Conservation (phyloP, 2,888 invertebrate genomes). For the Cantharis rufa region DNA sequence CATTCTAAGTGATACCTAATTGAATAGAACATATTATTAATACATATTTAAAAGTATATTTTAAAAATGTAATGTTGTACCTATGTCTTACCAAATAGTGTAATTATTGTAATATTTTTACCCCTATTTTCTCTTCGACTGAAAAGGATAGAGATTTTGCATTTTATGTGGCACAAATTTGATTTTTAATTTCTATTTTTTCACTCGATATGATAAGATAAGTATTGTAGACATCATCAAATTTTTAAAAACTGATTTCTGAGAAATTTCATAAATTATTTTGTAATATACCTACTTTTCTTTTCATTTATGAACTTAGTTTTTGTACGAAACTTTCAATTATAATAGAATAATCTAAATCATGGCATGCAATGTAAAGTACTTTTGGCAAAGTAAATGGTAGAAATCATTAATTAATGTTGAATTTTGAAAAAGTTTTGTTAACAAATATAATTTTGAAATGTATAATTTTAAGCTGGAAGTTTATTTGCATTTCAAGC, state of each 20-base stretch:
- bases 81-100: not conserved
- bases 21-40: not conserved
- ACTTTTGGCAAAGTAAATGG: not conserved
- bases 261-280: not conserved
- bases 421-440: not conserved
- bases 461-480: not conserved
- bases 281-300: not conserved
- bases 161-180: not conserved
- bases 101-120: not conserved
- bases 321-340: not conserved
- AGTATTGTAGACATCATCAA: not conserved
- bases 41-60: not conserved
- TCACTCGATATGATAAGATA: not conserved
- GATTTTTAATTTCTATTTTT: not conserved
- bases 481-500: not conserved
- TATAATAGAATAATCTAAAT: not conserved
- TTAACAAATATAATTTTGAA: not conserved
- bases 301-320: not conserved
- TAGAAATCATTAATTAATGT: not conserved
- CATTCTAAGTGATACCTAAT: not conserved
- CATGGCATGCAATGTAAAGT: not conserved
- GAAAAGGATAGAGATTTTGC: not conserved
- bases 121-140: not conserved
- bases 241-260: not conserved
- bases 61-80: not conserved